Conservation (phyloP, 2,888 invertebrate genomes). For the Hydroisotoma schaefferi region DNA sequence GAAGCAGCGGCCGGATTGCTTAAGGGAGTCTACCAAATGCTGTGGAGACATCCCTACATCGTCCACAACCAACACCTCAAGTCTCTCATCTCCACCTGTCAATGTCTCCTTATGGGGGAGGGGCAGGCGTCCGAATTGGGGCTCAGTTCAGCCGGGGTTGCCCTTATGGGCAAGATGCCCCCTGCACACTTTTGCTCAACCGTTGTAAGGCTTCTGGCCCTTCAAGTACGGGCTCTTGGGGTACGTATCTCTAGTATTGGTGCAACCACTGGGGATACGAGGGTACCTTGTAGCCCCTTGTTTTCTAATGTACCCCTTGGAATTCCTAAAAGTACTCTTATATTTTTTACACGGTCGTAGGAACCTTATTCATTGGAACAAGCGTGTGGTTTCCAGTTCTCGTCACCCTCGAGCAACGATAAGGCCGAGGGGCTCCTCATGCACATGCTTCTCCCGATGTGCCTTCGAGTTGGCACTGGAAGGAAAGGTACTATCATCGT, state of each 20-base stretch:
- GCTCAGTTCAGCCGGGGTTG: conserved; percentile 71
- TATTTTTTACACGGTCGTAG: too few relatives aligned
- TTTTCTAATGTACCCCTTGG: too few relatives aligned
- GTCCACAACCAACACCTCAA: conserved; percentile 92
- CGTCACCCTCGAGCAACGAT: conserved; percentile 77
- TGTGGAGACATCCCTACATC: conserved; percentile 89
- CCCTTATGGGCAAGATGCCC: conserved; percentile 84
- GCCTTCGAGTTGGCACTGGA: conserved; percentile 90
- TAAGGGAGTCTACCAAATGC: conserved; percentile 91
- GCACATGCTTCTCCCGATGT: conserved; percentile 93
- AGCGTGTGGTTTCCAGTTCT: conserved; percentile 86
- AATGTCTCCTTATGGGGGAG: conserved; percentile 78
- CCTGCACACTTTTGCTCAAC: conserved; percentile 94
- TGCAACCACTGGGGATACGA: too few relatives aligned
- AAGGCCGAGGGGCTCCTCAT: conserved; percentile 93
- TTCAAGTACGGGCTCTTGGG: conserved; percentile 91
- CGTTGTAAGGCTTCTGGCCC: conserved; percentile 88
- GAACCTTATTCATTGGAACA: conserved; percentile 88
- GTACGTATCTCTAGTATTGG: conserved; percentile 55
- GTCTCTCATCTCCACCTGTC: conserved; percentile 72
- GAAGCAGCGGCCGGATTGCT: conserved; percentile 90
- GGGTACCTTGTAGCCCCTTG: neutral
- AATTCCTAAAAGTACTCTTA: too few relatives aligned
- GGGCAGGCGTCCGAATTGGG: conserved; percentile 60
- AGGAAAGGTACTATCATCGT: conserved; percentile 67